Evolutionary conservation across 2,888 invertebrate species (phyloP).

Genomic region (Thelaira solivaga): DNA sequence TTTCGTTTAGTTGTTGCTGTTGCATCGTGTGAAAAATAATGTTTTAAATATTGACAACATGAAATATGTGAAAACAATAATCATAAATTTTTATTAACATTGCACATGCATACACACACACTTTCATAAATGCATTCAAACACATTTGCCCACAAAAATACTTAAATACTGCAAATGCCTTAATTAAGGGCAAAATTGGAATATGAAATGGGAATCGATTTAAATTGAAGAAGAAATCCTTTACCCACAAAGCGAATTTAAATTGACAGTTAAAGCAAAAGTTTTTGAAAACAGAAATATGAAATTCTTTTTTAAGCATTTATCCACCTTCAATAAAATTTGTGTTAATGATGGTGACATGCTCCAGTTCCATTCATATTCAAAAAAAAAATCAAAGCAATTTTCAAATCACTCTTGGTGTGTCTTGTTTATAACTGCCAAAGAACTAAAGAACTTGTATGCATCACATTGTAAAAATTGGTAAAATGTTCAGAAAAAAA

Average conservation of each 20-base stretch:
- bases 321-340: no score
- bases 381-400: no score
- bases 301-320: no score
- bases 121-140: neutral
- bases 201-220: no score
- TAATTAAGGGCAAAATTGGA: neutral
- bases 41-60: conserved; percentile 75
- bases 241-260: no score
- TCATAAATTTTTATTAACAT: conserved; percentile 76
- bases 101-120: conserved; percentile 39
- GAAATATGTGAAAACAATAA: conserved; percentile 76
- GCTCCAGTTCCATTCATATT: neutral
- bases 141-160: neutral
- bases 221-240: no score
- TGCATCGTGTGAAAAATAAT: conserved; percentile 74
- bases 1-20: conserved; percentile 64
- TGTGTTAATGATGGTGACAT: no score
- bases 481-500: conserved; percentile 51
- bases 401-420: conserved; percentile 11
- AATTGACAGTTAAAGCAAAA: no score
- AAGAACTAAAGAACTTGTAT: conserved; percentile 12
- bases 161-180: conserved; percentile 12
- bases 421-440: conserved; percentile 11
- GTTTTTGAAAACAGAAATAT: no score
- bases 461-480: conserved; percentile 62